Evolutionary conservation across 2,888 invertebrate genomes (phyloP).

Genomic region (Scaptodrosophila latifasciaeformis): DNA sequence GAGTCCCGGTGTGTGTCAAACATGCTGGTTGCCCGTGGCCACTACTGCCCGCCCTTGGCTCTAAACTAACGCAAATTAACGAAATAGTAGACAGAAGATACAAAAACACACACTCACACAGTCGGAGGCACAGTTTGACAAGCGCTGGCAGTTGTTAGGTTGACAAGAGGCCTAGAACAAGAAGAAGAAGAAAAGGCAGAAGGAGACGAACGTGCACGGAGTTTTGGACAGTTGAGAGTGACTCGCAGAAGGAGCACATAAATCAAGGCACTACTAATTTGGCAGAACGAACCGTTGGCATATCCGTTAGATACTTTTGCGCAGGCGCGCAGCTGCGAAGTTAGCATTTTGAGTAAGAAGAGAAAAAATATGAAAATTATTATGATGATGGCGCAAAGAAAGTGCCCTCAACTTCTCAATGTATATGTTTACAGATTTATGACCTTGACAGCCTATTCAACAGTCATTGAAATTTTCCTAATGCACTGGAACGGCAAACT

Average conservation of each 20-base stretch:
- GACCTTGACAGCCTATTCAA: constrained; percentile 52
- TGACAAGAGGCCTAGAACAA: constrained; percentile 22
- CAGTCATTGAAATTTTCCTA: constrained; percentile 42
- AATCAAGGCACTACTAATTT: constrained; percentile 55
- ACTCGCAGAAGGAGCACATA: constrained; percentile 41
- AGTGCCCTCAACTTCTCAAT: constrained; percentile 5
- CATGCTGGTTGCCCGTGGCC: neutral
- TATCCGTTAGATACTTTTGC: constrained; percentile 52
- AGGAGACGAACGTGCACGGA: constrained; percentile 6
- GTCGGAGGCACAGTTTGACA: constrained; percentile 10
- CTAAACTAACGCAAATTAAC: constrained; percentile 43
- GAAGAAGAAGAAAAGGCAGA: constrained; percentile 18
- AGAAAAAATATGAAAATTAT: constrained; percentile 72
- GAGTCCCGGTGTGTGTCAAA: constrained; percentile 10
- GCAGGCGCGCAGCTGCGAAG: constrained; percentile 54
- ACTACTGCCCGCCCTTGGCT: neutral
- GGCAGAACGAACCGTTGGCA: constrained; percentile 50
- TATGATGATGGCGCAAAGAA: constrained; percentile 22
- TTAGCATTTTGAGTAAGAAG: constrained; percentile 42
- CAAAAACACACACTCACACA: constrained; percentile 8
- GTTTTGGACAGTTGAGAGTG: constrained; percentile 10
- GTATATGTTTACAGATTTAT: constrained; percentile 53
- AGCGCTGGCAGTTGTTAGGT: constrained; percentile 8
- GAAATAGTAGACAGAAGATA: constrained; percentile 26
- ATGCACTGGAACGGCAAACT: constrained; percentile 51